Base-by-base conservation (phyloP, 1,140 invertebrate species). In the Ridgeia piscesae region DNA sequence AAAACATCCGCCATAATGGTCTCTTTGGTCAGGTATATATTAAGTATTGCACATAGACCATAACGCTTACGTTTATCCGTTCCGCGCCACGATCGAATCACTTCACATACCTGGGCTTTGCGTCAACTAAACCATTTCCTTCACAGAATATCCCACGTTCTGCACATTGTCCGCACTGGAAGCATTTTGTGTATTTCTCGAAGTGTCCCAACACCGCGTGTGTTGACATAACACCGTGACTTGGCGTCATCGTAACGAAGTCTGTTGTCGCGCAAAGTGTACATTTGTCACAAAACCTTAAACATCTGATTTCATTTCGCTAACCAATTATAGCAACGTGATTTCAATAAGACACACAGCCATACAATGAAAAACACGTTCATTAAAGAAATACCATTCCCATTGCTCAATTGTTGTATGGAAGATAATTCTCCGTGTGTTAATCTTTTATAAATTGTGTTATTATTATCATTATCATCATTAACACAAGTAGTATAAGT, bases 171-270 rank as follows among this genome's bases (percentile, higher is more conserved):
- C 35, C 35, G 21, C 89, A 90, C 89, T 90, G 89, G 89, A 90
- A 90, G 89, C 89, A 90, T 34, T 42, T 34, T n/a, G 89, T 90
- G 89, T 90, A 90, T 14, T n/a, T 77, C 58, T 77, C 58, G 58
- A 77, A 77, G 27, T 77, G 0, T 4, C 58, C 58, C 17, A 77
- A 31, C 58, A 77, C 58, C 27, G 58, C 58, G 11, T 77, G 58
- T 2, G 58, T 77, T 17, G 58, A 77, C 58, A 77, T 2, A 2
- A 77, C 58, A 77, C 58, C 17, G 27, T 77, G 58, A 77, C 58
- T 77, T 77, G 58, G 58, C 27, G 2, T 77, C 27, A 77, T 77
- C 17, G 58, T 21, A 2, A 21, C 17, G 58, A 21, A 31, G 27
- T 77, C 58, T 77, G 58, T 77, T 21, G 27, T 77, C 58, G 27